Evolutionary conservation across 2,113 vertebrate species (phyloP), one percentile per base, ranked within the genome.

Genomic region (Ceuthmochares aereus): DNA sequence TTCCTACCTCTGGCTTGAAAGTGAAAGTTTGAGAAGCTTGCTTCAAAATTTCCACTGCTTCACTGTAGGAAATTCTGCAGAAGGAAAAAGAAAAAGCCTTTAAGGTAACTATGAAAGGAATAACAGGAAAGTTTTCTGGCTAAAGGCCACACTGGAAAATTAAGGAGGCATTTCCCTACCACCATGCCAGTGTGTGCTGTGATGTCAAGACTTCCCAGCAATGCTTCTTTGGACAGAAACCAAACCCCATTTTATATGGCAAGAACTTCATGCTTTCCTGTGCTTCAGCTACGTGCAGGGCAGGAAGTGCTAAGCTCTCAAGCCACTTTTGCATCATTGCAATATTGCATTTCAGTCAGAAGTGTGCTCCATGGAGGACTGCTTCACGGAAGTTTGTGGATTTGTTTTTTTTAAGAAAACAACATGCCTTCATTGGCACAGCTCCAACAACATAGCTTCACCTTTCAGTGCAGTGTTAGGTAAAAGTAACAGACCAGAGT

Each of bases 21-120:
- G 86, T 94, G 96, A 99, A 99, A 51, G 93, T 97, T 88, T 99
- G 90, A 32, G 97, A 91, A 92, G 98, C 98, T 78, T 84, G 95
- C 60, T 98, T 98, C 74, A 99, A 97, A 96, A 99, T 98, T 76
- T 99, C 98, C 80, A 99, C 93, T 26, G 99, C 99, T 95, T 99
- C 99, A 17, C 94, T 98, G 91, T 99, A 99, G 84, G 98, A 98
- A 79, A 99, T 98, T 94, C 99, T 99, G 77, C 49, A 96, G 94
- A 56, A 95, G 62, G 29, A 3, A 51, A 16, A 32, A 23, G 47
- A 54, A 87, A 55, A 52, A 82, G 34, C 30, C 26, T 91, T 93
- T 36, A 76, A 79, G 63, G 80, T 81, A 93, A 87, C 64, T 87
- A 27, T 5, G 58, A 90, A 92, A 93, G 60, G 83, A 95, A 92